Base-by-base conservation (phyloP, 2,888 invertebrate genomes). In the Oscheius myriophilus region DNA sequence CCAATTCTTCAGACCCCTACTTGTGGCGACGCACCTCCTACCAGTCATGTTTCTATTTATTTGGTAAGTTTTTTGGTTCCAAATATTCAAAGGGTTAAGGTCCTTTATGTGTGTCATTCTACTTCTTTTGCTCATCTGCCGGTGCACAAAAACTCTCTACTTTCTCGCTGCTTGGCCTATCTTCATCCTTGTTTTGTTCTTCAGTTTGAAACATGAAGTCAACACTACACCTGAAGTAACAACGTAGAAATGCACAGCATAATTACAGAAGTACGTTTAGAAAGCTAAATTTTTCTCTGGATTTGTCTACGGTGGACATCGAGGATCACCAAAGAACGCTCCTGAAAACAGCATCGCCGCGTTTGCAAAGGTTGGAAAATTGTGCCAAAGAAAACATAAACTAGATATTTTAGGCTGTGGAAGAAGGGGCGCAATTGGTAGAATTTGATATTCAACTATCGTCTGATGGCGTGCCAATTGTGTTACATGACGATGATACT, bases 371-470 rank as follows among this genome's bases (percentile, higher is more conserved):
- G 68, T 62, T 21, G n/a, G 49, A n/a, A 49, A n/a, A n/a, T n/a
- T 49, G 3, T 6, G 11, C 49, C 2, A 6, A 49, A 49, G n/a
- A 49, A 6, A 9, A 6, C 11, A n/a, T n/a, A n/a, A 9, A 33
- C 9, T 6, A 9, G 9, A 9, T 4, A 11, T 3, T 49, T 49
- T 49, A 18, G 49, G 63, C 54, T n/a, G 21, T 33, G 12, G 52
- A 63, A 41, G 73, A 76, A 57, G 76, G 78, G 16, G 65, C 67
- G 18, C 70, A 76, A 57, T 26, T 78, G 52, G 76, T 78, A 0
- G 75, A 78, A 53, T 78, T 78, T 61, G 78, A 78, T 59, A 63
- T 78, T 58, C 73, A 76, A 42, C 66, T 78, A 52, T 66, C 78
- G 12, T 18, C 54, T 9, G 78, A 78, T 69, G 70, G 71, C 12